Evolutionary conservation across 1,140 invertebrate genomes (phyloP).

Genomic region (Drosophila varians): DNA sequence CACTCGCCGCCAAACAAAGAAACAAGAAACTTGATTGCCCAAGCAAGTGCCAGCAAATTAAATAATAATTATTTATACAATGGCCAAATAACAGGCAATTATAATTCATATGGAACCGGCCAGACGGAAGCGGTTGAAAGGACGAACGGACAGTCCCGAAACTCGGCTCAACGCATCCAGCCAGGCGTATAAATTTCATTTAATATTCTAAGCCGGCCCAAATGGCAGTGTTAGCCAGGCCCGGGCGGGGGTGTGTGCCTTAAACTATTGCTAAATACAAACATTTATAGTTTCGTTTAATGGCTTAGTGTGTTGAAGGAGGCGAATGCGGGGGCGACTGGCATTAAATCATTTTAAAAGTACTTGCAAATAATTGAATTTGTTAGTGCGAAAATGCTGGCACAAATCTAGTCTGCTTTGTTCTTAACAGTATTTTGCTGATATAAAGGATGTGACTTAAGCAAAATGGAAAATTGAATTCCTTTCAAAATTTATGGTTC

Average conservation of each 20-base stretch:
- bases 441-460: background rate
- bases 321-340: constrained; percentile 22
- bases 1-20: constrained; percentile 44
- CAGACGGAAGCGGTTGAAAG: constrained; percentile 32
- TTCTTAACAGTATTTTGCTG: background rate
- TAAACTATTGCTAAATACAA: constrained; percentile 66
- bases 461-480: background rate
- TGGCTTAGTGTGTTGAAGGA: constrained; percentile 56
- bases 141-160: constrained; percentile 4
- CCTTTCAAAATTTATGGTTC: no score
- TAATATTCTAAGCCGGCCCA: constrained; percentile 59
- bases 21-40: constrained; percentile 59
- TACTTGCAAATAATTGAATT: constrained; percentile 71
- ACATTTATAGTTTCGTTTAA: constrained; percentile 75
- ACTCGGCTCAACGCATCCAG: constrained; percentile 29
- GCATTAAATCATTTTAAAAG: constrained; percentile 78
- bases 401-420: constrained; percentile 28
- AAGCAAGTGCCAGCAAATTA: constrained; percentile 64
- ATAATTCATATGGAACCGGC: constrained; percentile 50
- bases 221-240: constrained; percentile 9
- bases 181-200: constrained; percentile 64
- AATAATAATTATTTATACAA: constrained; percentile 76
- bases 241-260: constrained; percentile 22
- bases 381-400: constrained; percentile 48
- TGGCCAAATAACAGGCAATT: constrained; percentile 59